Evolutionary conservation across 2,888 invertebrate species (phyloP), one percentile per base, ranked within the genome.

Genomic region (Meiosimyza decipiens): DNA sequence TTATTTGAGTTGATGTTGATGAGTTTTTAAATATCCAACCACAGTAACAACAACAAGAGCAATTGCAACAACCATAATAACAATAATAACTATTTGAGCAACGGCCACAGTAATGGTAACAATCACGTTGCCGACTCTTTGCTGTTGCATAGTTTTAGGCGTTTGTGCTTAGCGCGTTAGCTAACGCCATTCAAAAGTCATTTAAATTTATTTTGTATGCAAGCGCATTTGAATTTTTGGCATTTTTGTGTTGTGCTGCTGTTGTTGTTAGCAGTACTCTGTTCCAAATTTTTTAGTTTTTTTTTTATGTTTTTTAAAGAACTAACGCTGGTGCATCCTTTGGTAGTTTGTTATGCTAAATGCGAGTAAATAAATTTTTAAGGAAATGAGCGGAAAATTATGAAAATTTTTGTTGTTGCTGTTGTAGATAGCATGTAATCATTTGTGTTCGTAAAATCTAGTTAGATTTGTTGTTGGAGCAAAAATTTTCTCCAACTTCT

Each of bases 1-100:
- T 67, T 52, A 47, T 33, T 50, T 55, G 16, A 40, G 54, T 59
- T 59, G 51, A 40, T 68, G 59, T 68, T 68, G 59, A 68, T 68
- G 68, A 50, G 68, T 59, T 68, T 68, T 59, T 68, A 68, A 68
- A 68, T 68, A 68, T 59, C 68, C 65, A 52, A 54, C 54, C 28
- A 13, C 22, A 40, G 6, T 47, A 54, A 54, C 54, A 52, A 40
- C 22, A 40, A 3, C 54, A 54, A 66, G 40, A 5, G 9, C 40
- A 9, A 40, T 40, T 9, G 40, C n/a, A 7, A 33, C 18, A 28
- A 15, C n/a, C 33, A 51, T 28, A 66, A 51, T n/a, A 54, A 66
- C 28, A 28, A 66, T 40, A 52, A 22, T n/a, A 51, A 66, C n/a
- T 16, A 51, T 33, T 33, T 18, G 40, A 40, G 47, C 16, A 49